A percentile compares a stretch with the other conserved stretches of the same genome.
Conservation (phyloP, 1,140 invertebrate species). For the Eubasilissa regina region DNA sequence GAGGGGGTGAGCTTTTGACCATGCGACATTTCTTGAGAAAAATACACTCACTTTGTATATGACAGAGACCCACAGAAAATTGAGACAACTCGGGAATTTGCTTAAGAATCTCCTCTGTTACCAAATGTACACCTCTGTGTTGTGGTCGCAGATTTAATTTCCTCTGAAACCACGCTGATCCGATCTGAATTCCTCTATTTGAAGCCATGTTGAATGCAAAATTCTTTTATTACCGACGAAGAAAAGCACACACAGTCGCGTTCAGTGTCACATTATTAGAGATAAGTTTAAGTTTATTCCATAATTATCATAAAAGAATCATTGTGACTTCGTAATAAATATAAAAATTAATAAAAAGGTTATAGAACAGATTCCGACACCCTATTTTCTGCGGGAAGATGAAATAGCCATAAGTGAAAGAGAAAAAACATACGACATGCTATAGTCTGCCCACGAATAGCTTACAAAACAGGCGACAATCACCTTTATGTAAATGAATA, state of each 20-base stretch:
- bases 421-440: constrained; percentile 63
- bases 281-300: constrained; percentile 61
- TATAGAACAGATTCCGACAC: constrained; percentile 73
- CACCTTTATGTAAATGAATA: no score
- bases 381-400: constrained; percentile 73
- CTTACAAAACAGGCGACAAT: no score
- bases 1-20: constrained; percentile 50
- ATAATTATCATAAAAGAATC: constrained; percentile 74
- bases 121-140: constrained; percentile 94
- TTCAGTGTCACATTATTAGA: constrained; percentile 72
- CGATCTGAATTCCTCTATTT: constrained; percentile 91
- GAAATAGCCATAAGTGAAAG: constrained; percentile 67
- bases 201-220: constrained; percentile 84
- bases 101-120: constrained; percentile 95
- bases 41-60: constrained; percentile 91
- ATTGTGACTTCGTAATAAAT: constrained; percentile 71
- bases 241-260: constrained; percentile 71
- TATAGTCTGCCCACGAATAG: constrained; percentile 27
- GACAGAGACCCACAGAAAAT: constrained; percentile 94
- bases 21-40: constrained; percentile 50
- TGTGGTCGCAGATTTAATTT: constrained; percentile 95
- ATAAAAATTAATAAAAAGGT: constrained; percentile 72
- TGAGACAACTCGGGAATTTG: constrained; percentile 93
- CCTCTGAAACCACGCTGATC: constrained; percentile 96
- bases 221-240: constrained; percentile 59